Evolutionary conservation across 2,888 invertebrate genomes (phyloP).

Genomic region (Caenorhabditis sp.): DNA sequence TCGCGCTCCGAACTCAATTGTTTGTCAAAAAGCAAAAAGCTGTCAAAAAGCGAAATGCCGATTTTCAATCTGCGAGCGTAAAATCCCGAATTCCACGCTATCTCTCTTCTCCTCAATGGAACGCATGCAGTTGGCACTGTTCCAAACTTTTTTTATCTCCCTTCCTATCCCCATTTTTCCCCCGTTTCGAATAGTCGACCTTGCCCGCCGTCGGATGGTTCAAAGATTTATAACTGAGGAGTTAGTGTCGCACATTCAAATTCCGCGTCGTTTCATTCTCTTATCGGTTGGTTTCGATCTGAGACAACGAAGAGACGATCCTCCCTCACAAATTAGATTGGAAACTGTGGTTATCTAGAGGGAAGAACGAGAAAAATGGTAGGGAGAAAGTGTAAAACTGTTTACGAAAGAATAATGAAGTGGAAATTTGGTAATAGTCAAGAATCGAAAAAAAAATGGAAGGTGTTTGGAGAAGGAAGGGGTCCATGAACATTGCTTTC

Average conservation of each 20-base stretch:
- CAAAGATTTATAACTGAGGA: conserved; percentile 59
- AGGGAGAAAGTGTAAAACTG: conserved; percentile 34
- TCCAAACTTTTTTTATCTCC: conserved; percentile 34
- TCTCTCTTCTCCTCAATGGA: conserved; percentile 10
- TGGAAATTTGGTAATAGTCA: neutral
- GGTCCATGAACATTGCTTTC: neutral
- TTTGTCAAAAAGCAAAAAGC: conserved; percentile 51
- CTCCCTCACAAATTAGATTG: conserved; percentile 12
- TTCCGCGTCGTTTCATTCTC: conserved; percentile 37
- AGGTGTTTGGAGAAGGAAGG: no score
- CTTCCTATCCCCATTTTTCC: neutral
- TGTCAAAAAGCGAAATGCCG: conserved; percentile 51
- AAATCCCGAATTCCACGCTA: conserved; percentile 38
- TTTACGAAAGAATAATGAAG: conserved; percentile 10
- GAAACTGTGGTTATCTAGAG: conserved; percentile 46
- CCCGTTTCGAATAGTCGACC: conserved; percentile 32
- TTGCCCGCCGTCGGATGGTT: conserved; percentile 41
- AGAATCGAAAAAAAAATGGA: neutral
- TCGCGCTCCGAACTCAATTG: conserved; percentile 31
- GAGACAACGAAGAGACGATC: conserved; percentile 5
- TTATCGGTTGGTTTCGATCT: conserved; percentile 52
- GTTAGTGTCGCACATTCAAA: conserved; percentile 56
- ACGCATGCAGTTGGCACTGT: conserved; percentile 37
- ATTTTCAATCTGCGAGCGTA: conserved; percentile 18
- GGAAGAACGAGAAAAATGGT: conserved; percentile 9